Percentiles rank a stretch among this genome's conserved stretches.
phyloP scores from a whole-genome alignment of 2,888 invertebrate genomes.

The Lathronympha strigana region DNA sequence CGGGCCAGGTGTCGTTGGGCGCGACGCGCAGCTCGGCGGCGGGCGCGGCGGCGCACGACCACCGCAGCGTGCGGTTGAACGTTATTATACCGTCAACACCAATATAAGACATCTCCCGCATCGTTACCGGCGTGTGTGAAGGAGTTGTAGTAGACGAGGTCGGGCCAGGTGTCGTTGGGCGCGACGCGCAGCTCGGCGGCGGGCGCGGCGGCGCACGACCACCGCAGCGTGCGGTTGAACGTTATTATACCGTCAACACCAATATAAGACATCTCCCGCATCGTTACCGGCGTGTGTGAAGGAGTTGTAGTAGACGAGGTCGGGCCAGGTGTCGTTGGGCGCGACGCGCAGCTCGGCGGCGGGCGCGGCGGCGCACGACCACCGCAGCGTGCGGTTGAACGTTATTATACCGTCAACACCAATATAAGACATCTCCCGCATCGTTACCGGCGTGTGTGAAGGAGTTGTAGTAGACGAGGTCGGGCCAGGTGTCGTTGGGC shows the following conservation, averaged over 20 bases:
- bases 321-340: slow-evolving; percentile 96
- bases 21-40: too few relatives aligned
- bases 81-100: too few relatives aligned
- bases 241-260: too few relatives aligned
- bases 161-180: slow-evolving; percentile 96
- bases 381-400: slow-evolving; percentile 90
- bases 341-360: slow-evolving; percentile 90
- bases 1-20: too few relatives aligned
- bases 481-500: slow-evolving; percentile 96
- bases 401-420: too few relatives aligned
- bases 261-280: slow-evolving; percentile 86
- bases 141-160: slow-evolving; percentile 96
- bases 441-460: slow-evolving; percentile 88
- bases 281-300: slow-evolving; percentile 92
- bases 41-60: too few relatives aligned
- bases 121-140: too few relatives aligned
- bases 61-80: too few relatives aligned
- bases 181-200: slow-evolving; percentile 90
- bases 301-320: slow-evolving; percentile 96
- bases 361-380: slow-evolving; percentile 88
- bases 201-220: slow-evolving; percentile 88
- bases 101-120: too few relatives aligned
- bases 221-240: slow-evolving; percentile 90
- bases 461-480: slow-evolving; percentile 96
- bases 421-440: slow-evolving; percentile 86